Evolutionary conservation across 2,113 vertebrate species (phyloP).

Genomic region (Thamnaconus septentrionalis): DNA sequence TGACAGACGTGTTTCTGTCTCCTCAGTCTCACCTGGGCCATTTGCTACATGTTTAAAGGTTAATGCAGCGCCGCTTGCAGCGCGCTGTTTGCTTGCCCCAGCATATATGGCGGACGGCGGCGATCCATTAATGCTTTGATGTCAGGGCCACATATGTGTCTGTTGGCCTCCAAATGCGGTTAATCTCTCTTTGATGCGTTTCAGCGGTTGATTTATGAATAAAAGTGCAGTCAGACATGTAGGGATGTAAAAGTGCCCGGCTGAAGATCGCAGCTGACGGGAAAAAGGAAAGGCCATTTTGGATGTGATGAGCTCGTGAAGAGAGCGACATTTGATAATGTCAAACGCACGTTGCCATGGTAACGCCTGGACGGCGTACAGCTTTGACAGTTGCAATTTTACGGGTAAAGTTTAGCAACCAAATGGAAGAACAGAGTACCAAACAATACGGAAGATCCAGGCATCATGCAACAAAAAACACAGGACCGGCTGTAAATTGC

Average conservation of each 20-base stretch:
- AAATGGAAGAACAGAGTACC: too few relatives aligned
- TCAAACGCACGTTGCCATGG: background rate
- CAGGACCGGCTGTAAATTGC: too few relatives aligned
- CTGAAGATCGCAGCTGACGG: background rate
- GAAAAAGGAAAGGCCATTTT: conserved; percentile 6
- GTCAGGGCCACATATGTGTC: conserved; percentile 12
- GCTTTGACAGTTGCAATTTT: too few relatives aligned
- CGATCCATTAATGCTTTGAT: conserved; percentile 3
- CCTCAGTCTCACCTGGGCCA: background rate
- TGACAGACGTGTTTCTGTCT: background rate
- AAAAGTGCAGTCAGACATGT: too few relatives aligned
- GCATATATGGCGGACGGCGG: conserved; percentile 7
- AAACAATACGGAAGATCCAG: too few relatives aligned
- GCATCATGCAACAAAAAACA: background rate
- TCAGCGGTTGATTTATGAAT: background rate
- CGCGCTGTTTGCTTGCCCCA: background rate
- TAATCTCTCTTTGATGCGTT: conserved; percentile 6
- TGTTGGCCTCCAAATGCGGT: background rate
- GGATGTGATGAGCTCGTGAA: background rate
- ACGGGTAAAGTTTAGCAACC: too few relatives aligned
- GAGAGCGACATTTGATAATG: conserved; percentile 16
- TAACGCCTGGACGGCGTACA: background rate
- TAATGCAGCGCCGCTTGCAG: conserved; percentile 9
- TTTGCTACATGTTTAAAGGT: conserved; percentile 5
- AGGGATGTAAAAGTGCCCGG: background rate